phyloP scores from a whole-genome alignment of 2,797 vertebrate species.

The Orientallactaga sibirica region DNA sequence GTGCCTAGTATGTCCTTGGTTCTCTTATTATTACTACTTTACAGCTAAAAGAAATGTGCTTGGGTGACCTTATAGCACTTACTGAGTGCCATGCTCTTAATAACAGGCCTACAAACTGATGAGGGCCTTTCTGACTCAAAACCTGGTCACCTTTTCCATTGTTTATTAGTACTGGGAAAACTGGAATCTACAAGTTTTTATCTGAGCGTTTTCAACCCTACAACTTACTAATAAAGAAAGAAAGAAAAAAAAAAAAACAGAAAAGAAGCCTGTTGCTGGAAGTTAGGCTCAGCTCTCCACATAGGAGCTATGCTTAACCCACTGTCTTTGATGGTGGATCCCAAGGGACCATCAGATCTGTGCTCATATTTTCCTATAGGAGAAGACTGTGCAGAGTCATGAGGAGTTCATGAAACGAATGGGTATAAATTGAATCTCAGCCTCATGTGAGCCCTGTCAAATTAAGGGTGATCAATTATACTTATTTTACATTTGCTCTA shows the following conservation, averaged over 20 bases:
- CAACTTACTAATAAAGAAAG: constrained; percentile 10
- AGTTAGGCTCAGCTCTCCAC: not conserved
- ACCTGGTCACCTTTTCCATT: not conserved
- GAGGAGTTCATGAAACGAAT: not conserved
- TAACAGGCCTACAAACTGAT: not conserved
- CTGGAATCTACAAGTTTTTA: not conserved
- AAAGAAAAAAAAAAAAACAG: constrained; percentile 40
- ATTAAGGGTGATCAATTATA: constrained; percentile 5
- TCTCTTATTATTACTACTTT: not conserved
- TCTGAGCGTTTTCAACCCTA: not conserved
- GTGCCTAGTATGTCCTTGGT: not conserved
- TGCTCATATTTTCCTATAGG: constrained; percentile 24
- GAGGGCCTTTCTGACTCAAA: too few relatives aligned
- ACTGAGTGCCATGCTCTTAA: not conserved
- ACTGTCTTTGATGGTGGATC: not conserved
- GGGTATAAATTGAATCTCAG: not conserved
- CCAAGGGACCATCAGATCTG: not conserved
- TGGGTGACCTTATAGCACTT: not conserved
- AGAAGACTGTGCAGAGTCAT: not conserved
- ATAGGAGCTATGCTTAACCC: not conserved
- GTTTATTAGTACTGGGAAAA: not conserved
- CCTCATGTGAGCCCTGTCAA: constrained; percentile 11
- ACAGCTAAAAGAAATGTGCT: not conserved
- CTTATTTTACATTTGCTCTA: constrained; percentile 40
- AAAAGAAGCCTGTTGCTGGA: constrained; percentile 40